Conservation (phyloP, 1,140 invertebrate species). For the Orussus abietinus region DNA sequence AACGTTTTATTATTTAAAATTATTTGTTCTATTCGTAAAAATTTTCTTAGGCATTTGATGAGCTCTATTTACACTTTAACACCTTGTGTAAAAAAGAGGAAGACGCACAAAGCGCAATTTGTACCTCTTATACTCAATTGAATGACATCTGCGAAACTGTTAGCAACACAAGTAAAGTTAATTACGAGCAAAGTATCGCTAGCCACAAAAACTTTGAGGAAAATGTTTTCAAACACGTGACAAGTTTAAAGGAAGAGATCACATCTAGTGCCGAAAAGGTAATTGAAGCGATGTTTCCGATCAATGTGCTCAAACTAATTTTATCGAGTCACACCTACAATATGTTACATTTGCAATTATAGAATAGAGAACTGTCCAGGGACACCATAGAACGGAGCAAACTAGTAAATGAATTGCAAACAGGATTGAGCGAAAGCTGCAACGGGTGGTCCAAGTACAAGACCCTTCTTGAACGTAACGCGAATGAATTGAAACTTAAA, state of each 20-base stretch:
- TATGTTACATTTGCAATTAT: not conserved
- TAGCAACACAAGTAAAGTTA: slow-evolving; percentile 4
- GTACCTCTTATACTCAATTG: slow-evolving; percentile 19
- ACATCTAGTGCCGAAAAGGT: slow-evolving; percentile 29
- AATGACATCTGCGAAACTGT: slow-evolving; percentile 20
- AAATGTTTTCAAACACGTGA: slow-evolving; percentile 23
- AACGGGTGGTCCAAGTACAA: slow-evolving; percentile 26
- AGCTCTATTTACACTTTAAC: slow-evolving; percentile 27
- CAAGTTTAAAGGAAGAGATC: slow-evolving; percentile 29
- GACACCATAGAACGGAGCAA: slow-evolving; percentile 20
- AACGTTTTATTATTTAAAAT: not conserved
- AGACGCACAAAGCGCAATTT: slow-evolving; percentile 19
- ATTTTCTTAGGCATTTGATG: slow-evolving; percentile 30
- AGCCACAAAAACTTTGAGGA: slow-evolving; percentile 21
- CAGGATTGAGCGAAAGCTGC: slow-evolving; percentile 24
- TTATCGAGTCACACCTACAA: not conserved
- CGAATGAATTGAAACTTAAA: slow-evolving; percentile 23
- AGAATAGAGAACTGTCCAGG: not conserved
- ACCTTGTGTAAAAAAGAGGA: slow-evolving; percentile 18
- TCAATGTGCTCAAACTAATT: not conserved
- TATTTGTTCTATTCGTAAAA: slow-evolving; percentile 12
- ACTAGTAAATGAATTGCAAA: slow-evolving; percentile 32
- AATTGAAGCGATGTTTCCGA: slow-evolving; percentile 7
- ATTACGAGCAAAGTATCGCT: slow-evolving; percentile 17
- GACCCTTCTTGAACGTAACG: slow-evolving; percentile 20